Conservation (phyloP, 2,797 vertebrate genomes). For the Malurus leucopterus region DNA sequence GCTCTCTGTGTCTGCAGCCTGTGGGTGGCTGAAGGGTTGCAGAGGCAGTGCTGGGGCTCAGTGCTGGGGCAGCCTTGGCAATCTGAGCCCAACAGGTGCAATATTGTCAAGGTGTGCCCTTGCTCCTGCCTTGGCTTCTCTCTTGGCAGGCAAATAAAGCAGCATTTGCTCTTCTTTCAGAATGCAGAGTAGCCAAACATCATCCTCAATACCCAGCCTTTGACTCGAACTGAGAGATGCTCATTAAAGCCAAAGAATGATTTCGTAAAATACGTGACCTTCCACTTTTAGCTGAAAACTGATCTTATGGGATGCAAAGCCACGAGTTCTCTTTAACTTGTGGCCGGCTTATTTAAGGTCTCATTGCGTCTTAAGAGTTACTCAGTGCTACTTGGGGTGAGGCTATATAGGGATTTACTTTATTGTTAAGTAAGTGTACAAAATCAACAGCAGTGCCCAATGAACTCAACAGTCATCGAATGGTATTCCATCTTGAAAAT, state of each 20-base stretch:
- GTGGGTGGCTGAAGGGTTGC: slow-evolving; percentile 32
- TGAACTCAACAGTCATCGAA: not conserved
- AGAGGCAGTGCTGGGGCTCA: not conserved
- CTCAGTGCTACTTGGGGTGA: not conserved
- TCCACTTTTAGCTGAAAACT: not conserved
- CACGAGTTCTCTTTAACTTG: not conserved
- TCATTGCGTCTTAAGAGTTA: not conserved
- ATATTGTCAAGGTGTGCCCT: not conserved
- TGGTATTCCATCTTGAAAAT: not conserved
- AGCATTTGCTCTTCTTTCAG: not conserved
- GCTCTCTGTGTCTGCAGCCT: not conserved
- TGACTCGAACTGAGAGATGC: not conserved
- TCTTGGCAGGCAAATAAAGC: not conserved
- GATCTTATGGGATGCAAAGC: not conserved
- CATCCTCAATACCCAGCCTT: not conserved
- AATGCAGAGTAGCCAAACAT: not conserved
- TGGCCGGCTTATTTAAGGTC: not conserved
- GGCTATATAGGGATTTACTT: not conserved
- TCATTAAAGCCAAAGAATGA: not conserved
- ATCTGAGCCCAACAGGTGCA: not conserved
- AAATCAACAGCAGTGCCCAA: not conserved
- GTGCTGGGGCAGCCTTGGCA: not conserved
- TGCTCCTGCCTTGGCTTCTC: not conserved
- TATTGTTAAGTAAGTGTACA: not conserved
- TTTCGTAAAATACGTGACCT: not conserved